phyloP scores from a whole-genome alignment of 2,888 invertebrate genomes.

The Sphecodes monilicornis region DNA sequence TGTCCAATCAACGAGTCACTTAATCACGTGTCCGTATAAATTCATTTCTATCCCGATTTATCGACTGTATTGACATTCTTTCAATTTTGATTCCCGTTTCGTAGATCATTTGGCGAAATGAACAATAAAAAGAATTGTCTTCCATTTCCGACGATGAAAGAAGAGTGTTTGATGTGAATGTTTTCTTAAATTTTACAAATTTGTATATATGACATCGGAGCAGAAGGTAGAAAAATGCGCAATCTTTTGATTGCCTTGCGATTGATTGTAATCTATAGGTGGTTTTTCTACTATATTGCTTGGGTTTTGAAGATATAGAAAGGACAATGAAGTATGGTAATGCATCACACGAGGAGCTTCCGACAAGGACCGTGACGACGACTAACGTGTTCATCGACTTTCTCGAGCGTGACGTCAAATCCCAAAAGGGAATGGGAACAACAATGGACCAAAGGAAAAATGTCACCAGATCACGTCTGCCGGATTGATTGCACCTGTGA shows the following conservation, averaged over 20 bases:
- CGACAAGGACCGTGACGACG: conserved; percentile 79
- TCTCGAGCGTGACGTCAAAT: conserved; percentile 80
- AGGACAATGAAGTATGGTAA: background rate
- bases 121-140: too few relatives aligned
- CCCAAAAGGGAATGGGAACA: conserved; percentile 45
- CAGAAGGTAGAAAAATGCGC: too few relatives aligned
- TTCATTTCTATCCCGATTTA: background rate
- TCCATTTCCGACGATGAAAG: too few relatives aligned
- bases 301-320: background rate
- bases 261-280: background rate
- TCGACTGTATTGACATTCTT: background rate
- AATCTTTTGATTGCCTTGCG: background rate
- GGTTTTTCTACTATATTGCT: background rate
- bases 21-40: background rate
- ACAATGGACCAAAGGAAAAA: conserved; percentile 43
- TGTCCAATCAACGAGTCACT: background rate
- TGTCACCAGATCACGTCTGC: conserved; percentile 39
- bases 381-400: conserved; percentile 82
- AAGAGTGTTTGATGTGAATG: too few relatives aligned
- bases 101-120: too few relatives aligned
- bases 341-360: conserved; percentile 33
- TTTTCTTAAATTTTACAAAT: too few relatives aligned
- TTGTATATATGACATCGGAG: too few relatives aligned
- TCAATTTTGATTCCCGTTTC: background rate
- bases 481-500: background rate